These are phyloP conservation scores for Mythimna ferrago DNA, from an alignment of 2,888 invertebrate genomes.

Conservation along the genomic window DNA sequence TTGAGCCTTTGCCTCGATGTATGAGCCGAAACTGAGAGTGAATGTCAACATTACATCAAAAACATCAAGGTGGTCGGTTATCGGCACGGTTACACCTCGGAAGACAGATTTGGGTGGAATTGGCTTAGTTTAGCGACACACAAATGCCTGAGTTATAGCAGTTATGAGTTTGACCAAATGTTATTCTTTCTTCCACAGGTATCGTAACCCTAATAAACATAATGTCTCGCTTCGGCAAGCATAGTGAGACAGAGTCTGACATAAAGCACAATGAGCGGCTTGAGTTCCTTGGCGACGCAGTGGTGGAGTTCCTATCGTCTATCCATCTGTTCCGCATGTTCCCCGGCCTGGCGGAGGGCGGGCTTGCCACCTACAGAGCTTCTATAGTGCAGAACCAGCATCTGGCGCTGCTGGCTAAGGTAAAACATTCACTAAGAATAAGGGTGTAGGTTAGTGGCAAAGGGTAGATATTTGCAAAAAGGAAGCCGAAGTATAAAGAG, in stretches of 20 bases:
- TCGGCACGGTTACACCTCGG: too few species aligned
- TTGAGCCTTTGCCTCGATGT: too few species aligned
- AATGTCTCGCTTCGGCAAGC: conserved; percentile 98
- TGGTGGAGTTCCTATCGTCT: conserved; percentile 98
- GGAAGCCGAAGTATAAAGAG: too few species aligned
- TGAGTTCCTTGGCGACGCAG: conserved; percentile 99
- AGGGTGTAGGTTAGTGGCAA: too few species aligned
- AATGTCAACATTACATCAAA: too few species aligned
- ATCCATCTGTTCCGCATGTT: conserved; percentile 99
- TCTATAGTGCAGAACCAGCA: conserved; percentile 99
- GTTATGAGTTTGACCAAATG: background rate
- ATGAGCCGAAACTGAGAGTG: too few species aligned
- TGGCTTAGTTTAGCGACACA: too few species aligned
- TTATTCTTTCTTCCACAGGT: conserved; percentile 87
- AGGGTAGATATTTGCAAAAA: too few species aligned
- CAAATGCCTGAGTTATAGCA: too few species aligned
- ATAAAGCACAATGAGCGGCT: conserved; percentile 99
- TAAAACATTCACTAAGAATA: conserved; percentile 57
- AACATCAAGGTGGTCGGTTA: too few species aligned
- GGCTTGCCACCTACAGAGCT: conserved; percentile 98
- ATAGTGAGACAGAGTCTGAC: conserved; percentile 97
- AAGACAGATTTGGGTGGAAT: too few species aligned
- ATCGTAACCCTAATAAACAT: conserved; percentile 99
- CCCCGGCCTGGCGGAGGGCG: conserved; percentile 99
- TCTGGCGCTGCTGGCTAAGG: conserved; percentile 97